Evolutionary conservation across 2,113 vertebrate genomes (phyloP).

Genomic region (Entelurus aequoreus): DNA sequence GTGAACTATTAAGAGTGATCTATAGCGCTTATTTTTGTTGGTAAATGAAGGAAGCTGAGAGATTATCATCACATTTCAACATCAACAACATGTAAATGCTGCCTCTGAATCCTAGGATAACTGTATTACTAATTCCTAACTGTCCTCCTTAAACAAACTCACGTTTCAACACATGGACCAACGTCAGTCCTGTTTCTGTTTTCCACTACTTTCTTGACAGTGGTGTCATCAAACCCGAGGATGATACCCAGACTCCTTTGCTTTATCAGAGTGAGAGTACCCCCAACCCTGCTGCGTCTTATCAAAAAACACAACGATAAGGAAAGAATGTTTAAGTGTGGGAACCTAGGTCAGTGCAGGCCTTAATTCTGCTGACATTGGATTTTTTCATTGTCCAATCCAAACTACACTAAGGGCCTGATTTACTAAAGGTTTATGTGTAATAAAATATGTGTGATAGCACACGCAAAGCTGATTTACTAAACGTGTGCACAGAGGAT

Average conservation of each 20-base stretch:
- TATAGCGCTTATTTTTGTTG: no score
- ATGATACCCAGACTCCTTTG: conserved; percentile 47
- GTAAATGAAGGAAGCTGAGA: no score
- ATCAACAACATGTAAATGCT: no score
- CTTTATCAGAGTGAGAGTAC: conserved; percentile 45
- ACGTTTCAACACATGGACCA: conserved; percentile 7
- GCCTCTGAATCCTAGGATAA: no score
- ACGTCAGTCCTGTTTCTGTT: not conserved
- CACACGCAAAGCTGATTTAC: no score
- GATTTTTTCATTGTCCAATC: conserved; percentile 8
- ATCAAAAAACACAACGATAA: conserved; percentile 66
- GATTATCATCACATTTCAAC: no score
- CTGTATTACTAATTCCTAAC: not conserved
- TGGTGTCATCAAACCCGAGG: conserved; percentile 29
- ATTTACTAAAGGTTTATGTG: no score
- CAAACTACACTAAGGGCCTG: not conserved
- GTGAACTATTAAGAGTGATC: no score
- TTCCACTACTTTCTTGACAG: conserved; percentile 1
- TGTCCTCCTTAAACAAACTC: not conserved
- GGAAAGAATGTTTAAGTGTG: conserved; percentile 63
- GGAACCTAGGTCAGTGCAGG: conserved; percentile 31
- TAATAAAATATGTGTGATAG: no score
- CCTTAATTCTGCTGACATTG: conserved; percentile 5
- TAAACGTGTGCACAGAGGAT: no score
- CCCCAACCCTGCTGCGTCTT: conserved; percentile 27